Conservation (phyloP, 1,140 invertebrate species). For the Drosophila sp. region DNA sequence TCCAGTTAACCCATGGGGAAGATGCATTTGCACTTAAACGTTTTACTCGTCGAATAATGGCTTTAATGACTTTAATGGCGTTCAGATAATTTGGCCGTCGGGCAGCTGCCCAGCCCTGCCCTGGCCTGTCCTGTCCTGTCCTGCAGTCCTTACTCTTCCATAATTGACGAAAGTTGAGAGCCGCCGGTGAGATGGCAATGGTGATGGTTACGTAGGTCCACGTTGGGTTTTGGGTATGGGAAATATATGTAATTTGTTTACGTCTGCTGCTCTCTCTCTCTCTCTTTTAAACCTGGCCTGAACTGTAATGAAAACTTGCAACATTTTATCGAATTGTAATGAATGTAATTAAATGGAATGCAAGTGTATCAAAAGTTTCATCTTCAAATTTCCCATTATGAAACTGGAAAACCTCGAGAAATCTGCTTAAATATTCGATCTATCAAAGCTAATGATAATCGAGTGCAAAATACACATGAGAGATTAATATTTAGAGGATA, state of each 20-base stretch:
- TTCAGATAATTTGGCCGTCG: constrained; percentile 71
- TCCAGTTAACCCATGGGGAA: constrained; percentile 52
- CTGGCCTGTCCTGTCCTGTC: not conserved
- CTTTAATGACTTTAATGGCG: constrained; percentile 81
- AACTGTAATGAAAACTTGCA: constrained; percentile 47
- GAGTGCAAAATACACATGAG: too few species aligned
- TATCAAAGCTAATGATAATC: too few species aligned
- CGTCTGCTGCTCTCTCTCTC: constrained; percentile 53
- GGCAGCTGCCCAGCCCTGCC: constrained; percentile 48
- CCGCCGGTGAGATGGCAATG: constrained; percentile 42
- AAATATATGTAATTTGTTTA: constrained; percentile 75
- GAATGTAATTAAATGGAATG: not conserved
- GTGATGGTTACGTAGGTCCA: constrained; percentile 32
- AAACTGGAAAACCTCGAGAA: too few species aligned
- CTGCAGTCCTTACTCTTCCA: constrained; percentile 34
- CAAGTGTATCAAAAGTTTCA: not conserved
- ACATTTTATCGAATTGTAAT: constrained; percentile 18
- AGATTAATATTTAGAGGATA: too few species aligned
- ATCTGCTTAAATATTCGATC: too few species aligned
- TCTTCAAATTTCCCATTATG: not conserved
- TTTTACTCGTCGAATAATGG: constrained; percentile 75
- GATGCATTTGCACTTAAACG: constrained; percentile 80
- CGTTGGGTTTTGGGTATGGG: constrained; percentile 18
- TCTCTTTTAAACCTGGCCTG: constrained; percentile 35
- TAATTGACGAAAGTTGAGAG: constrained; percentile 76